A percentile compares a stretch with the other conserved stretches of the same genome.
Evolutionary conservation across 2,797 vertebrate genomes (phyloP).

Genomic region (Manis javanica): DNA sequence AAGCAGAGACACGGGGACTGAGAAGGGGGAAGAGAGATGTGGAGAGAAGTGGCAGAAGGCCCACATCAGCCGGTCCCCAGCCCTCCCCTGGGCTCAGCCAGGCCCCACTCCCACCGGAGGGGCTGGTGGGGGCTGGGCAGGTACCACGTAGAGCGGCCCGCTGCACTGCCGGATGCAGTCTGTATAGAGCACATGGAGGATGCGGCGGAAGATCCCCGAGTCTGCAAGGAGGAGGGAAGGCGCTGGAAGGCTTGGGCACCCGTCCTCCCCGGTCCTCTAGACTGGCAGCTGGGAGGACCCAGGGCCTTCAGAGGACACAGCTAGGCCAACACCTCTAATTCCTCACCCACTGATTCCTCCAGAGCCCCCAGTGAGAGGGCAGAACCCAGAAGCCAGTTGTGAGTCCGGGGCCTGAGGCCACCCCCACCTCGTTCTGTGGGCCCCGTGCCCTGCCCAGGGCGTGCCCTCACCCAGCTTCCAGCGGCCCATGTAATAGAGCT

Average conservation of each 20-base stretch:
- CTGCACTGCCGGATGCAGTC: conserved; percentile 97
- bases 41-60: conserved; percentile 22
- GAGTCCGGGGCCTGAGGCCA: neutral
- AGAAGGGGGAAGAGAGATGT: conserved; percentile 28
- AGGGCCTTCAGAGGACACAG: neutral
- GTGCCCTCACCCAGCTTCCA: conserved; percentile 93
- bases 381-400: neutral
- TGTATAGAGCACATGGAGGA: conserved; percentile 94
- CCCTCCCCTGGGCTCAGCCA: neutral
- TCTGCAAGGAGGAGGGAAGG: conserved; percentile 85
- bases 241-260: fast-evolving
- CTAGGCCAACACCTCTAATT: neutral
- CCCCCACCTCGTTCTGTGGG: neutral
- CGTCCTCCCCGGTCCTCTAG: neutral
- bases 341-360: neutral
- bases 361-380: neutral
- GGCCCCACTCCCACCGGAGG: neutral
- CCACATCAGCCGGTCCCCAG: neutral
- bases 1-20: conserved; percentile 57
- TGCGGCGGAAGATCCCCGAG: conserved; percentile 92
- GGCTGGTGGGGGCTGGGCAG: conserved; percentile 71
- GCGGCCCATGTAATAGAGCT: conserved; percentile 98
- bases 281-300: neutral
- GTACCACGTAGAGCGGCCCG: conserved; percentile 97
- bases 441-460: fast-evolving